Percentiles rank a stretch among this genome's conserved stretches.
phyloP scores from a whole-genome alignment of 2,113 vertebrate species.

The Cervus canadensis region DNA sequence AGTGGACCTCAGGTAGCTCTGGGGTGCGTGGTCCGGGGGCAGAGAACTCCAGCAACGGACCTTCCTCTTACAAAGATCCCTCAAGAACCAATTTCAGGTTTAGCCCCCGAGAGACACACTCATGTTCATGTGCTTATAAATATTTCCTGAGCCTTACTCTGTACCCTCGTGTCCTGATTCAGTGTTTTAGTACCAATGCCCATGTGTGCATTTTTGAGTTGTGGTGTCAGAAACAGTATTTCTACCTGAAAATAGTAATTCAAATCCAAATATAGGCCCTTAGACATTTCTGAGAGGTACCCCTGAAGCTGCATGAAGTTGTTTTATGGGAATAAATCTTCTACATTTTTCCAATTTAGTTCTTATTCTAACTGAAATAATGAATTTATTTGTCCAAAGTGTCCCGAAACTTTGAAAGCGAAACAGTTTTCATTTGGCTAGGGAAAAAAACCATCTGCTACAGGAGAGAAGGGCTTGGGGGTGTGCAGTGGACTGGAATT shows the following conservation, averaged over 20 bases:
- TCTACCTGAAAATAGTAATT: not conserved
- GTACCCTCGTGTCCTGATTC: not conserved
- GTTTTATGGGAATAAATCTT: not conserved
- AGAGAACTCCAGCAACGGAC: accelerated
- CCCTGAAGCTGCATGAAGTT: not conserved
- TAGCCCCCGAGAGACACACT: not conserved
- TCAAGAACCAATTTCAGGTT: not conserved
- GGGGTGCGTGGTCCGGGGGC: too few relatives aligned
- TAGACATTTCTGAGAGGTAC: not conserved
- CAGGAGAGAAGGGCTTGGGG: not conserved
- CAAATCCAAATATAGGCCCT: not conserved
- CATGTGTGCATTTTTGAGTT: not conserved
- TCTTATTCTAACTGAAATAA: conserved; percentile 1
- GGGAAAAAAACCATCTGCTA: not conserved
- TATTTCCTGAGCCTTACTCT: not conserved
- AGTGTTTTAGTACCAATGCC: not conserved
- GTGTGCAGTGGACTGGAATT: not conserved
- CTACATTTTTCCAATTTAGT: not conserved
- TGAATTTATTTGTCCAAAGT: conserved; percentile 36
- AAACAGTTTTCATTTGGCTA: not conserved
- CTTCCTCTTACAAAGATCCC: not conserved
- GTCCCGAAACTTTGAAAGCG: conserved; percentile 33
- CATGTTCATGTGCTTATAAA: not conserved
- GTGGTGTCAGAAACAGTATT: not conserved
- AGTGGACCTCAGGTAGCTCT: not conserved